phyloP scores from a whole-genome alignment of 1,140 invertebrate species.

The Ericerus pela region DNA sequence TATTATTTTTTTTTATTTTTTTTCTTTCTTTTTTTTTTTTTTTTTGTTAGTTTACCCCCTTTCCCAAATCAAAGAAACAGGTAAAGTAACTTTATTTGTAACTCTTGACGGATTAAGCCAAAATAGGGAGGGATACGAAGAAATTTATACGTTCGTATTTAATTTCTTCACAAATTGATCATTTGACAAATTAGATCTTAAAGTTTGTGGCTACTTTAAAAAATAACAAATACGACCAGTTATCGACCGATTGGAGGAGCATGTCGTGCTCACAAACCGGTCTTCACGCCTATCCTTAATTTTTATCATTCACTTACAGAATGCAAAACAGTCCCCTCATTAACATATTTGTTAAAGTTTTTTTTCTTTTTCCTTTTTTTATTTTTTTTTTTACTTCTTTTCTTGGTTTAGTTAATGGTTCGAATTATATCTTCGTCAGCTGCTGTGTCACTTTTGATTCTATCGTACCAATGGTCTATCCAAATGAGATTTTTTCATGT shows the following conservation, averaged over 20 bases:
- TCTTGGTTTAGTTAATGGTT: constrained; percentile 8
- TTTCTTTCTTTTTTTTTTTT: too few relatives aligned
- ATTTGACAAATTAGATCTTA: constrained; percentile 11
- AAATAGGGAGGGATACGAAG: not conserved
- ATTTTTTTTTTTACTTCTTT: constrained; percentile 7
- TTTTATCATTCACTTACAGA: constrained; percentile 11
- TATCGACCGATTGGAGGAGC: constrained; percentile 1
- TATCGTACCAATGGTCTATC: constrained; percentile 3
- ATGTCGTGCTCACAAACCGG: not conserved
- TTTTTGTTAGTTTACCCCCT: too few relatives aligned
- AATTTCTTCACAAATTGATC: constrained; percentile 11
- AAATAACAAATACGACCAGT: constrained; percentile 12
- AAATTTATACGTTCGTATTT: not conserved
- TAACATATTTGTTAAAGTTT: constrained; percentile 9
- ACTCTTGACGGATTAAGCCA: too few relatives aligned
- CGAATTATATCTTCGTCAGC: constrained; percentile 9
- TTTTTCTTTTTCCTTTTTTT: not conserved
- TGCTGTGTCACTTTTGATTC: constrained; percentile 4
- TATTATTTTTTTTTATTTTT: too few relatives aligned
- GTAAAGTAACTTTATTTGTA: too few relatives aligned
- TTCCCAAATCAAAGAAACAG: too few relatives aligned
- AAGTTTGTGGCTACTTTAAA: constrained; percentile 9
- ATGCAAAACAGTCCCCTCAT: constrained; percentile 6
- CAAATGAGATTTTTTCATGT: constrained; percentile 2
- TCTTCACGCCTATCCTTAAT: constrained; percentile 8